Evolutionary conservation across 2,888 invertebrate genomes (phyloP), one percentile per base, ranked within the genome.

Genomic region (Platycheirus rosarum): DNA sequence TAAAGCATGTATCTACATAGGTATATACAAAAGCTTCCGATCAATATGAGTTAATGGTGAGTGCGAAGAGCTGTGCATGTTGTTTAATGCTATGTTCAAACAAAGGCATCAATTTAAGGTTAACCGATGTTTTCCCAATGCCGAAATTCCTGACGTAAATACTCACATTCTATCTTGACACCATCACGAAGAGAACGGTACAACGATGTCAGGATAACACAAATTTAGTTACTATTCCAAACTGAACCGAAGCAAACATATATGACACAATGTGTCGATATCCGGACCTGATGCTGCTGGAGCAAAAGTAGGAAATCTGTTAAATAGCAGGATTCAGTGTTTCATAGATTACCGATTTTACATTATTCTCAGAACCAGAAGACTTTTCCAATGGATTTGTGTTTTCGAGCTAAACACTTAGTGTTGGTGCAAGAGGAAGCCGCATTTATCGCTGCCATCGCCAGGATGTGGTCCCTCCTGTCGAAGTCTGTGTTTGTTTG

Each of bases 41-140:
- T 82, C 77, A 71, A 66, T 65, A 46, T 70, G 46, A 48, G 23
- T 46, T 35, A 16, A 42, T 37, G 68, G 35, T 79, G 53, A 40
- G 23, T 55, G 55, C 14, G 8, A 32, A 32, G 26, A 40, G 68
- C 69, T 75, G 42, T 66, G 66, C 71, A 77, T 77, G 82, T 77
- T 77, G 68, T 73, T 82, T 66, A 77, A 82, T 77, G 55, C 77
- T 68, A 71, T 57, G 42, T 74, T 60, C 84, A 84, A 84, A 84
- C 84, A 84, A 84, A 84, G 74, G 84, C 84, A 78, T 84, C 84
- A 84, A 84, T 84, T 84, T 84, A 84, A 84, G 84, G 84, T 84
- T 78, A 84, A 84, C 84, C 84, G 74, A 84, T 74, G 84, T 84
- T 84, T 84, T 84, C 71, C 73, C 77, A 84, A 84, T 84, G 73